Base-by-base conservation (phyloP, 2,113 vertebrate species). In the Cebus imitator region DNA sequence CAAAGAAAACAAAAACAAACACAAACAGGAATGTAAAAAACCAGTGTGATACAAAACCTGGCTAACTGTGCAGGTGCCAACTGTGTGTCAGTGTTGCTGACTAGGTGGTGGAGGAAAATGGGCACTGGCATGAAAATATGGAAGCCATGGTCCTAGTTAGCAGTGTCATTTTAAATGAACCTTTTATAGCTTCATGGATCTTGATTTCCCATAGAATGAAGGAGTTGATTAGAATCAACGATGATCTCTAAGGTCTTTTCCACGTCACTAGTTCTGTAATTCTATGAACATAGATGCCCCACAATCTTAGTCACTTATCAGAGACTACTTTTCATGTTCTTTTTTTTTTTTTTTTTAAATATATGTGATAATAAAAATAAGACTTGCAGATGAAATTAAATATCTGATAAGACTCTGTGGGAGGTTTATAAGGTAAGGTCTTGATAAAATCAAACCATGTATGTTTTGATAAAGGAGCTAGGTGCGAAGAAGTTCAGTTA, bases 381-480 rank as follows among this genome's bases (percentile, higher is more conserved):
- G 86, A 95, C 23, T 84, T 87, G 58, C n/a, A 58, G 11, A 45
- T 68, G 58, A 92, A 97, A 90, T 96, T 96, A 87, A 87, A 91
- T 76, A 94, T 87, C 79, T 90, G 92, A 87, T 35, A 91, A 91
- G 83, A 92, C 48, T 95, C 72, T 97, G 90, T 90, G 90, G 90
- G 75, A 72, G 78, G 55, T 58, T 86, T 96, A 92, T 83, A 96
- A 95, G 92, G 91, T 64, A 90, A 57, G 90, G 85, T 96, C 86
- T 96, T 92, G 96, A 97, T 97, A 94, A 96, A 96, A 97, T 97
- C 90, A 97, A 88, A 76, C 80, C 80, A 96, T 95, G 72, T 61
- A 48, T 40, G 94, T 76, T 94, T 52, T 88, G 81, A 96, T 94
- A 90, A 94, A 97, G 92, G 55, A 95, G 85, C 25, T 81, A 96